Evolutionary conservation across 2,113 vertebrate species (phyloP).

Genomic region (Cryptomyrus ogoouensis): DNA sequence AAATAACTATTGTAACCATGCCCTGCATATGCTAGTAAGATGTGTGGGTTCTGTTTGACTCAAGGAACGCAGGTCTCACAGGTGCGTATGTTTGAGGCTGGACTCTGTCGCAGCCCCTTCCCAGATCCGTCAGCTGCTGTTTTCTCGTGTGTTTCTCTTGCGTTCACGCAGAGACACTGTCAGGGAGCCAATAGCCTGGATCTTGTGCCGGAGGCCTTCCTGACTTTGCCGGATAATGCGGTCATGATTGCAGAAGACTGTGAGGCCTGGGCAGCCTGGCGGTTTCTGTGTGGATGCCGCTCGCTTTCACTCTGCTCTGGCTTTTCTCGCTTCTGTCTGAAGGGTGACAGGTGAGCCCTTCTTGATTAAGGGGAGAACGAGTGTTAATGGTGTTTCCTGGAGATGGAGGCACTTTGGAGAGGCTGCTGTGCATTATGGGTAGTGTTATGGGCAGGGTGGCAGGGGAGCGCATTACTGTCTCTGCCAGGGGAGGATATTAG

Average conservation of each 20-base stretch:
- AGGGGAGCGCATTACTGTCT: background rate
- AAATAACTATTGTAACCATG: background rate
- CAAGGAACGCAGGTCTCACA: background rate
- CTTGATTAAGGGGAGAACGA: background rate
- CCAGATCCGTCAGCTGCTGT: background rate
- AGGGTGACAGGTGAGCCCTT: background rate
- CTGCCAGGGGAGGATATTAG: background rate
- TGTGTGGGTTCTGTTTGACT: background rate
- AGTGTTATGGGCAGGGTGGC: background rate
- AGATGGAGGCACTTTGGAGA: background rate
- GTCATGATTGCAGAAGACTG: background rate
- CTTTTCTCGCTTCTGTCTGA: background rate
- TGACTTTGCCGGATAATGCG: background rate
- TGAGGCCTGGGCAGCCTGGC: too few relatives aligned
- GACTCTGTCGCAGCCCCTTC: background rate
- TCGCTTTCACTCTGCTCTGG: background rate
- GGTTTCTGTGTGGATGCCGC: background rate
- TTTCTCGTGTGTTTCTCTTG: background rate
- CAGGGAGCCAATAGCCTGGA: background rate
- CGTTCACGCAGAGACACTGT: background rate
- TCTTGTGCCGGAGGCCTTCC: background rate
- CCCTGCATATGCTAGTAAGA: background rate
- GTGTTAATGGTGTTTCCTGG: background rate
- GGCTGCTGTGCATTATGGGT: background rate
- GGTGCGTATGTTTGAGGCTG: background rate